Evolutionary conservation across 1,140 invertebrate species (phyloP), one percentile per base, ranked within the genome.

Genomic region (Holcopasites calliopsidis): DNA sequence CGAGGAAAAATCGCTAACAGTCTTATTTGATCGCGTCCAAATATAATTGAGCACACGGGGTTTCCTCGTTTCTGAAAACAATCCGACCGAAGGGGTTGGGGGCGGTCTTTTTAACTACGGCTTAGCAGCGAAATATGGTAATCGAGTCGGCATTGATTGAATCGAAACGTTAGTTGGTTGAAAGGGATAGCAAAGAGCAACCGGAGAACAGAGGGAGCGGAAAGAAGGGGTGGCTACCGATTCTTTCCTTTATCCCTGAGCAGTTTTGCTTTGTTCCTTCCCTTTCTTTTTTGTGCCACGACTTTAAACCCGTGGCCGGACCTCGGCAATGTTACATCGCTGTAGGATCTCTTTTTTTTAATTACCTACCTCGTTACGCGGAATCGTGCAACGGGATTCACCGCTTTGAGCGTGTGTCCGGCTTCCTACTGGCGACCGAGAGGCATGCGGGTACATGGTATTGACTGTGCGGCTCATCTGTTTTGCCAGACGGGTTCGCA

Each of bases 341-440:
- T 50, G 42, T 50, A n/a, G 16, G 44, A 65, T 65, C n/a, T 49
- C 62, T 50, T 65, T 65, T 65, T 65, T n/a, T n/a, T n/a, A 65
- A 65, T 65, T 49, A 65, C 50, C 62, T 65, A n/a, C 42, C 42
- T 33, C 26, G 42, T 47, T 64, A 21, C 28, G 28, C 28, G 21
- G 47, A 64, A 64, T 18, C 33, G 10, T 13, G n/a, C 61, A 64
- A 44, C 33, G 33, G 26, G 28, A 35, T 33, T 49, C 42, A 21
- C 1, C 31, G 13, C 31, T 50, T 50, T 21, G n/a, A n/a, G n/a
- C 21, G 21, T 65, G n/a, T 33, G 28, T 50, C 47, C 13, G 62
- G 31, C 31, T 65, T 50, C 31, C 31, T 65, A 21, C 6, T 23
- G 33, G 8, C 4, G 2, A 5, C 10, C n/a, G 18, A 5, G 23